Conservation (phyloP, 2,888 invertebrate species). For the Eucera pruinosa region DNA sequence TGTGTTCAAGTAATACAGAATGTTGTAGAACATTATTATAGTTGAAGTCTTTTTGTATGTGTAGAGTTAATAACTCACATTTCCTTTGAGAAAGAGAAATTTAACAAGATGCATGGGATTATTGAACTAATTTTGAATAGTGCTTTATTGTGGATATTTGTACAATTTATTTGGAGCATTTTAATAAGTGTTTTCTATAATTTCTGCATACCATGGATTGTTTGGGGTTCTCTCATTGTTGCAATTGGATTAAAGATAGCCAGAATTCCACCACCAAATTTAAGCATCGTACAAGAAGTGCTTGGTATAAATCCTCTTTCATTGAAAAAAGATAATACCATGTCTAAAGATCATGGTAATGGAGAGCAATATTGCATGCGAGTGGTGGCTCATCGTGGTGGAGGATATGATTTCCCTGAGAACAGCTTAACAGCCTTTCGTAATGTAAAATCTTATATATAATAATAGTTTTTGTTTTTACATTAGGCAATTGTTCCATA, state of each 20-base stretch:
- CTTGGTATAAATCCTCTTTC: constrained; percentile 78
- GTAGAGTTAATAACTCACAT: constrained; percentile 38
- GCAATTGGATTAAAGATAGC: constrained; percentile 69
- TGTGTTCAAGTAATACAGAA: constrained; percentile 38
- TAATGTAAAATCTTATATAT: constrained; percentile 85
- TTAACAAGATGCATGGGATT: constrained; percentile 60
- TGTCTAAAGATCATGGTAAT: constrained; percentile 68
- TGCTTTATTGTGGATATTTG: constrained; percentile 75
- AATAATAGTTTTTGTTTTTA: constrained; percentile 36
- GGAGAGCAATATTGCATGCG: constrained; percentile 83
- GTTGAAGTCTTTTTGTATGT: constrained; percentile 30
- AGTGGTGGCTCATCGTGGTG: constrained; percentile 91
- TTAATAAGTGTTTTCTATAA: constrained; percentile 73
- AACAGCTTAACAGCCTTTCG: constrained; percentile 91
- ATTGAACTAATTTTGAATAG: constrained; percentile 72
- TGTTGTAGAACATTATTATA: constrained; percentile 22
- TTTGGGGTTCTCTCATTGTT: constrained; percentile 76
- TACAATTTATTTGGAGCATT: constrained; percentile 70
- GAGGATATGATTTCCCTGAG: constrained; percentile 91
- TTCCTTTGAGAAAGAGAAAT: not conserved
- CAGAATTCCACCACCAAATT: constrained; percentile 76
- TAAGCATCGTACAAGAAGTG: constrained; percentile 73
- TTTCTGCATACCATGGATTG: constrained; percentile 78
- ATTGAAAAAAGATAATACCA: constrained; percentile 64
- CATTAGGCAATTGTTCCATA: constrained; percentile 9